phyloP scores from a whole-genome alignment of 1,140 invertebrate species.

The Coenobita brevimanus region DNA sequence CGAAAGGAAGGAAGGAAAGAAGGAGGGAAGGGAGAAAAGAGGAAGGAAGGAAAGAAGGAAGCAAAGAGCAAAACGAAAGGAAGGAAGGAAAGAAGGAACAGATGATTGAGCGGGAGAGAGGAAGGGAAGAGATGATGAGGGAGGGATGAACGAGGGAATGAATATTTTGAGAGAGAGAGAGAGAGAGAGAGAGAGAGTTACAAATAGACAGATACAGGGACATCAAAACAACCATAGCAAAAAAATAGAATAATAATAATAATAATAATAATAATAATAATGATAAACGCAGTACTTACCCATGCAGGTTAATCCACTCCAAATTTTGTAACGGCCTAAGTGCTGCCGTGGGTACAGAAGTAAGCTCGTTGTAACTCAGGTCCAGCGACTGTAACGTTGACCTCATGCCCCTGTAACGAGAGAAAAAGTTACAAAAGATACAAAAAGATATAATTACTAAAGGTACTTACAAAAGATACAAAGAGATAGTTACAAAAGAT shows the following conservation, averaged over 20 bases:
- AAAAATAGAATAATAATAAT: no score
- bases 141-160: no score
- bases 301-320: conserved; percentile 84
- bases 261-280: background rate
- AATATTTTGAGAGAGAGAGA: conserved; percentile 6
- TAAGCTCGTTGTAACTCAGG: conserved; percentile 83
- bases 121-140: no score
- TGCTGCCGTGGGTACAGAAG: conserved; percentile 79
- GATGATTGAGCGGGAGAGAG: no score
- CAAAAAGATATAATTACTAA: background rate
- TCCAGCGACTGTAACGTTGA: conserved; percentile 80
- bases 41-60: no score
- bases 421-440: background rate
- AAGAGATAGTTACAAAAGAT: background rate
- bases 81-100: no score
- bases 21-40: no score
- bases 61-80: background rate
- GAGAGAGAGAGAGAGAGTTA: background rate
- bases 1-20: no score
- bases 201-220: background rate
- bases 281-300: no score
- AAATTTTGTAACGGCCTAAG: conserved; percentile 80
- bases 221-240: background rate
- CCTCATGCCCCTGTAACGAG: conserved; percentile 55
- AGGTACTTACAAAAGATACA: background rate